Base-by-base conservation (phyloP, 2,888 invertebrate genomes). In the Callyntrura sp. region DNA sequence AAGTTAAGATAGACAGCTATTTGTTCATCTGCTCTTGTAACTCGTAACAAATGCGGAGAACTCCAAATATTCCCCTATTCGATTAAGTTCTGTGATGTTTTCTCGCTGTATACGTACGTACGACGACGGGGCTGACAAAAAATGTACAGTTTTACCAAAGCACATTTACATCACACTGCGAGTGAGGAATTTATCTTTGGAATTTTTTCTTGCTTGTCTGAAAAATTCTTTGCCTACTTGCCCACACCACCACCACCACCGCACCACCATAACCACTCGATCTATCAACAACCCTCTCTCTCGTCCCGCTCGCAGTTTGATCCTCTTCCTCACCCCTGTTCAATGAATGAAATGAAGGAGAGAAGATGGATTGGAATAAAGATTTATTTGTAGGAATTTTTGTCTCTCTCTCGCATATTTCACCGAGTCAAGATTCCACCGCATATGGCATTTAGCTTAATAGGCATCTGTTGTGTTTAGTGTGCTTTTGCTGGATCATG, bases 401-500 rank as follows among this genome's bases (percentile, higher is more conserved):
- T 65, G 48, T 57, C 73, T 62, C 73, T 68, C 79, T 70, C 87
- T 87, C 62, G 88, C 88, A 89, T 89, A 89, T 89, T 89, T 89
- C 89, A 89, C 89, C 20, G 79, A 85, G 57, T 48, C 57, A 78
- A 89, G 89, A 89, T 89, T 89, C 79, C 89, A 89, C 81, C 89
- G 45, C 55, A 60, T 35, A 76, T 76, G 76, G 48, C 17, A 51
- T 60, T 3, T 81, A 28, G 9, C 28, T 55, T 28, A 35, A 60
- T 57, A 76, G 12, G 48, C 76, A 76, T 6, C 6, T 76, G 23
- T 12, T 5, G 23, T 48, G 23, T 51, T 3, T 20, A 70, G 43
- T 70, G 17, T 45, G 25, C n/a, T 70, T 79, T 14, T 81, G 57
- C 57, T 20, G 60, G 62, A 73, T 60, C 65, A 73, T 83, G 82